phyloP scores from a whole-genome alignment of 1,140 invertebrate genomes.

The Monochamus saltuarius region DNA sequence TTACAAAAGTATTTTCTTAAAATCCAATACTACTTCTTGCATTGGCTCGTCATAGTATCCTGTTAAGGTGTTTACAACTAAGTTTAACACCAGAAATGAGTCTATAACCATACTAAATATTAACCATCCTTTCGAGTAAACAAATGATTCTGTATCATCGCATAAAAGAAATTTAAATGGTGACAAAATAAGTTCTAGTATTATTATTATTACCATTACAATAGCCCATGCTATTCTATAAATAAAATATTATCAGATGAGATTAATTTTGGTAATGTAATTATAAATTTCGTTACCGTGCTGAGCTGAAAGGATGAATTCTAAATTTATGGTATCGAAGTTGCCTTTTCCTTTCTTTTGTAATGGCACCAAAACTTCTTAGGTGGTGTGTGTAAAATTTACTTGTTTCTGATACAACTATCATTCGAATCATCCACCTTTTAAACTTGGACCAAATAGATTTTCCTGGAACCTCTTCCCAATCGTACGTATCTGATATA shows the following conservation, averaged over 20 bases:
- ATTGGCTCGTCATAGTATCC: conserved; percentile 41
- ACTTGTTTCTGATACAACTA: conserved; percentile 39
- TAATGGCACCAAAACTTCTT: conserved; percentile 42
- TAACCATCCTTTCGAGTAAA: conserved; percentile 11
- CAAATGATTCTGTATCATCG: conserved; percentile 20
- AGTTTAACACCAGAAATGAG: conserved; percentile 29
- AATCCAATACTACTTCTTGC: conserved; percentile 37
- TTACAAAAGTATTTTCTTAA: conserved; percentile 31
- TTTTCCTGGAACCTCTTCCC: conserved; percentile 22
- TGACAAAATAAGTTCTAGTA: conserved; percentile 30
- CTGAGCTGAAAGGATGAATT: conserved; percentile 43
- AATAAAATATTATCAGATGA: conserved; percentile 1
- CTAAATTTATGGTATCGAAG: conserved; percentile 32
- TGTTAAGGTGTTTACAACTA: conserved; percentile 35
- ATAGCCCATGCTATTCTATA: conserved; percentile 40
- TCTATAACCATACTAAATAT: conserved; percentile 18
- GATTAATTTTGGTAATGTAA: conserved; percentile 10
- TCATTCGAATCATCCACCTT: conserved; percentile 24
- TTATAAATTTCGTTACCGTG: conserved; percentile 28
- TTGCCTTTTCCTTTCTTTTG: conserved; percentile 38
- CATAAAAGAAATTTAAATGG: conserved; percentile 35
- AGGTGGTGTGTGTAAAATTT: conserved; percentile 41
- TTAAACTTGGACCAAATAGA: conserved; percentile 23
- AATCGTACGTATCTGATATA: conserved; percentile 32
- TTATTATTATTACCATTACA: conserved; percentile 30